Percentiles rank a stretch among this genome's conserved stretches.
Conservation (phyloP, 2,888 invertebrate genomes). For the Diogma glabrata region DNA sequence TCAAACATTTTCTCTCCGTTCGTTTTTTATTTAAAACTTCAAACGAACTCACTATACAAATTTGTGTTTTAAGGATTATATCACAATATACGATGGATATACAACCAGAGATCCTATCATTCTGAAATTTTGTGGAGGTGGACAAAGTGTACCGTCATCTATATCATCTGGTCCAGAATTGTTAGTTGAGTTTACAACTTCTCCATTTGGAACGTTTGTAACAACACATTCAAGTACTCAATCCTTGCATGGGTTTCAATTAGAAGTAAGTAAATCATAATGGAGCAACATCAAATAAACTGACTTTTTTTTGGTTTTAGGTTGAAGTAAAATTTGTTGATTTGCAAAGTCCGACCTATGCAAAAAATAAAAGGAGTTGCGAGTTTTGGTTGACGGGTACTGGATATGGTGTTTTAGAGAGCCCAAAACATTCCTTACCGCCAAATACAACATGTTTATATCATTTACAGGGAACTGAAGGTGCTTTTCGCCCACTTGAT, state of each 20-base stretch:
- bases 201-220: constrained; percentile 74
- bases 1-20: too few species aligned
- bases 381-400: constrained; percentile 79
- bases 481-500: constrained; percentile 43
- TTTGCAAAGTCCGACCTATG: constrained; percentile 68
- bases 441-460: constrained; percentile 84
- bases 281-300: too few species aligned
- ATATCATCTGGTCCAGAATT: constrained; percentile 80
- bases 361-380: constrained; percentile 73
- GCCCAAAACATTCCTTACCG: constrained; percentile 73
- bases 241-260: constrained; percentile 76
- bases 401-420: constrained; percentile 66
- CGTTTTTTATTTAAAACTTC: too few species aligned
- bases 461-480: constrained; percentile 53
- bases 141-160: constrained; percentile 73
- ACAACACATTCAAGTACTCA: constrained; percentile 65
- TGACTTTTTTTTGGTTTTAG: too few species aligned
- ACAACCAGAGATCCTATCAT: constrained; percentile 79
- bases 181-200: constrained; percentile 80
- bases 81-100: constrained; percentile 79
- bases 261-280: too few species aligned
- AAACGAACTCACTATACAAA: too few species aligned
- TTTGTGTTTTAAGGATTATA: too few species aligned
- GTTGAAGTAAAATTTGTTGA: constrained; percentile 74
- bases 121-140: constrained; percentile 81